These are phyloP conservation scores for Cyanocitta stelleri DNA, from an alignment of 2,113 vertebrate genomes.

Conservation along the genomic window DNA sequence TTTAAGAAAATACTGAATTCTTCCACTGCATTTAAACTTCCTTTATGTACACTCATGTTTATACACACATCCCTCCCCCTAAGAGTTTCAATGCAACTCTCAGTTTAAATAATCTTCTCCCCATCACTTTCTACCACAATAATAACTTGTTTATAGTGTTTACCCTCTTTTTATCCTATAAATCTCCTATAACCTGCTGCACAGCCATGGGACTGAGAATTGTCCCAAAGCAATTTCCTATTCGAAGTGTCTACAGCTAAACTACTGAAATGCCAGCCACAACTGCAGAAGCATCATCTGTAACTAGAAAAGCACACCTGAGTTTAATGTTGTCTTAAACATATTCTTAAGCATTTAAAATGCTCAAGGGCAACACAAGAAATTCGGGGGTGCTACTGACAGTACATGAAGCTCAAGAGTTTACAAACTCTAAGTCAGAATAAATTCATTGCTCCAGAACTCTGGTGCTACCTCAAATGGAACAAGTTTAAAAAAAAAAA, in stretches of 20 bases:
- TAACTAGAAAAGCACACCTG: neutral
- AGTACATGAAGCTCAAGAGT: neutral
- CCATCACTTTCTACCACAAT: neutral
- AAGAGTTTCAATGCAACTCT: neutral
- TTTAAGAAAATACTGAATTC: neutral
- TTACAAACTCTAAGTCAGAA: neutral
- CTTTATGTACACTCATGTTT: neutral
- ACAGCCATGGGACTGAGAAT: neutral
- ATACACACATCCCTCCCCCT: neutral
- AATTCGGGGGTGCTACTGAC: neutral
- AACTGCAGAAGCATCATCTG: neutral
- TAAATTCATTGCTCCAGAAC: neutral
- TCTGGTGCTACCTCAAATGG: neutral
- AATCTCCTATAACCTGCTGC: neutral
- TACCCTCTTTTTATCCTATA: neutral
- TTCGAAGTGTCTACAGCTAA: neutral
- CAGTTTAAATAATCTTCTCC: neutral
- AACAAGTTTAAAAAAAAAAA: neutral
- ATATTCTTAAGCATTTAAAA: neutral
- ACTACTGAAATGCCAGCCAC: neutral
- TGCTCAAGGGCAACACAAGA: neutral
- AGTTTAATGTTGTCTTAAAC: neutral
- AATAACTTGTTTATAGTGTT: neutral
- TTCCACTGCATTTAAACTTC: neutral
- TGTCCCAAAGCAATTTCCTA: neutral